Percentiles rank a stretch among this genome's conserved stretches.
These are phyloP conservation scores for roundworm (Caenorhabditis elegans) DNA, from an alignment of 1,140 invertebrate genomes.

Conservation along the genomic window WBcel235 BX284606.5:6595501-6596000, in stretches of 20 bases:
- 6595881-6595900: slow-evolving; percentile 98
- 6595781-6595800: slow-evolving; percentile 71
- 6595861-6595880: slow-evolving; percentile 98
- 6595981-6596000: slow-evolving; percentile 63
- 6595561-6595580: not conserved
- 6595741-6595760: slow-evolving; percentile 85
- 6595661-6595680: slow-evolving; percentile 93
- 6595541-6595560: too few species aligned
- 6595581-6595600: slow-evolving; percentile 81
- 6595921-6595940: slow-evolving; percentile 72
- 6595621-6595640: slow-evolving; percentile 78
- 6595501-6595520: too few species aligned
- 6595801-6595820: slow-evolving; percentile 66
- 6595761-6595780: too few species aligned
- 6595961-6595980: slow-evolving; percentile 62
- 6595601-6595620: slow-evolving; percentile 92
- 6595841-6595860: slow-evolving; percentile 73
- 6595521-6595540: too few species aligned
- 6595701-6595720: slow-evolving; percentile 95
- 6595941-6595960: slow-evolving; percentile 63
- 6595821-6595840: slow-evolving; percentile 69
- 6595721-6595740: slow-evolving; percentile 94
- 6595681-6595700: slow-evolving; percentile 84
- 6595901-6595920: slow-evolving; percentile 92
- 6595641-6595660: slow-evolving; percentile 86